Conservation (phyloP, 2,888 invertebrate species). For the Hofmannophila pseudospretella region DNA sequence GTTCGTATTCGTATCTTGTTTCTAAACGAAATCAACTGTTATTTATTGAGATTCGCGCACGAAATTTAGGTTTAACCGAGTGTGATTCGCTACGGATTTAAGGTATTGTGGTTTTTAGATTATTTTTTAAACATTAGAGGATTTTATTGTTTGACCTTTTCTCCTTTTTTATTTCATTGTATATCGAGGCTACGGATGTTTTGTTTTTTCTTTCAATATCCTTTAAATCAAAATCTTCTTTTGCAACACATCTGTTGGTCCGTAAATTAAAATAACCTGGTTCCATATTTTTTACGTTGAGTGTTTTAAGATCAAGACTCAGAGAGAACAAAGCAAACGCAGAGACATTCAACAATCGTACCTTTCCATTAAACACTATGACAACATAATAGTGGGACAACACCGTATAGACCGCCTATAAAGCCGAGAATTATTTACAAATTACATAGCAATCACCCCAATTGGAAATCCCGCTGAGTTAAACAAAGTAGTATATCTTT, state of each 20-base stretch:
- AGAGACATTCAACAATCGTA: slow-evolving; percentile 24
- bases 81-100: slow-evolving; percentile 41
- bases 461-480: slow-evolving; percentile 56
- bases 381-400: slow-evolving; percentile 59
- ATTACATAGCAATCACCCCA: slow-evolving; percentile 58
- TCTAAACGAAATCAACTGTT: slow-evolving; percentile 34
- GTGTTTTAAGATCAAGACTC: slow-evolving; percentile 21
- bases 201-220: no score
- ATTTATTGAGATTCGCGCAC: slow-evolving; percentile 50
- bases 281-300: no score
- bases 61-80: slow-evolving; percentile 41
- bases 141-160: no score
- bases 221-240: slow-evolving; percentile 6
- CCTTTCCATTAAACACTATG: slow-evolving; percentile 47
- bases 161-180: no score
- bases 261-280: no score
- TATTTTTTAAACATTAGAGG: no score
- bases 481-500: slow-evolving; percentile 46
- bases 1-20: slow-evolving; percentile 47
- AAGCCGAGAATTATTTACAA: slow-evolving; percentile 59
- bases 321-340: slow-evolving; percentile 25
- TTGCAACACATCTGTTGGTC: no score
- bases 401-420: slow-evolving; percentile 37
- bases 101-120: slow-evolving; percentile 25
- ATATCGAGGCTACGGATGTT: no score